Evolutionary conservation across 2,888 invertebrate genomes (phyloP), one percentile per base, ranked within the genome.

Genomic region (Orchestes rusci): DNA sequence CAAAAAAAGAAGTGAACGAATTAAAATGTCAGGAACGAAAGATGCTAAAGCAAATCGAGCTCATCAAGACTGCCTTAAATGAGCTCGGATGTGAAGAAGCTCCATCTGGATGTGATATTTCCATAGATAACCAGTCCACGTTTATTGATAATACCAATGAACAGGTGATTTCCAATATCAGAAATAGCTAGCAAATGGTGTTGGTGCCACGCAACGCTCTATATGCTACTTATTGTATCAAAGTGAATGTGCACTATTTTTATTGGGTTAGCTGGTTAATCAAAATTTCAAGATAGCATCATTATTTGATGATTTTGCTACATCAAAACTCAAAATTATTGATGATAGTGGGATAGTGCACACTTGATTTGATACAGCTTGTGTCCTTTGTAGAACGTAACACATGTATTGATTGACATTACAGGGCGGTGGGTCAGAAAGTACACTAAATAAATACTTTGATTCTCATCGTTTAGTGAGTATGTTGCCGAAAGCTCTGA

Each of bases 61-160:
- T 91, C 65, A 89, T 90, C 54, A 80, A 84, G 59, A 77, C 81
- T 33, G 89, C 90, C n/a, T 69, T 91, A 46, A 87, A 85, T 46
- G 88, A 90, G 67, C 73, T 90, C 18, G 89, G 90, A 43, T 89
- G 89, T 63, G 89, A 90, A 67, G 89, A 90, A 70, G 76, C 86
- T 45, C 90, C 90, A 12, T 82, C 86, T 4, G 90, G 87, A 38
- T 88, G 87, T 64, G 41, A 42, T 16, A 72, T 88, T 5, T 67
- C 69, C 7, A 65, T 70, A 66, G 77, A 53, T 69, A 77, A 46
- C 72, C 80, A 57, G 71, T 77, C 69, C 67, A 36, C 45, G 7
- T 82, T 70, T 59, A 79, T 81, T 19, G 51, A 51, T 12, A 47
- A 31, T 31, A 33, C 47, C 10, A 32, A 43, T 16, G 50, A 50